Evolutionary conservation across 30 jellyfish, hydroid and myxozoan genomes (phyloP).

Genomic region (Aurelia aurita): DNA sequence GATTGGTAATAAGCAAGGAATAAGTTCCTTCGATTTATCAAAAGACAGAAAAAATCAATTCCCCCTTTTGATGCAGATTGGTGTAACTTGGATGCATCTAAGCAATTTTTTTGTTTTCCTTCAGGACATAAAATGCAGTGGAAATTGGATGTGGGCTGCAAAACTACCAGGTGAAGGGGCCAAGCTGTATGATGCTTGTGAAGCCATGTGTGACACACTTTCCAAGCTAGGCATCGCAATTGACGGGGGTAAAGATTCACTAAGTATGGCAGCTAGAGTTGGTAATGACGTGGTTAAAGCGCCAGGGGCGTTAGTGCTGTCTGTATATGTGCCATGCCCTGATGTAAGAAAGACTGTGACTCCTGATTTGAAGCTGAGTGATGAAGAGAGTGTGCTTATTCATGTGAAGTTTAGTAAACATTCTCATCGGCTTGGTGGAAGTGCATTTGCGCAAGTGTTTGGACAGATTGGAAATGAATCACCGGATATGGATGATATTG

Average conservation of each 20-base stretch:
- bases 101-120: neutral
- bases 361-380: constrained; percentile 72
- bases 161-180: constrained; percentile 90
- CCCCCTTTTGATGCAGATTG: too few species aligned
- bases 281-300: constrained; percentile 84
- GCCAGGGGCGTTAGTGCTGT: constrained; percentile 87
- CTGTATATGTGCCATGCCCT: constrained; percentile 89
- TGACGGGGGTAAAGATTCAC: constrained; percentile 93
- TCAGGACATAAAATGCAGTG: constrained; percentile 94
- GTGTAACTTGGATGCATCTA: too few species aligned
- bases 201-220: constrained; percentile 77
- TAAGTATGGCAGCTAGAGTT: constrained; percentile 93
- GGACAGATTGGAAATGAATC: constrained; percentile 84
- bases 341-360: constrained; percentile 84
- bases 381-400: constrained; percentile 42
- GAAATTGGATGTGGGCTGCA: constrained; percentile 98
- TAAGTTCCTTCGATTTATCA: too few species aligned
- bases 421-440: constrained; percentile 77
- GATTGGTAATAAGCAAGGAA: too few species aligned
- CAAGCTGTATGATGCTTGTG: constrained; percentile 77
- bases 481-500: constrained; percentile 88
- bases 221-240: constrained; percentile 82
- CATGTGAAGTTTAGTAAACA: constrained; percentile 56
- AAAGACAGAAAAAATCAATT: too few species aligned
- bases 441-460: constrained; percentile 91